Percentiles rank a stretch among this genome's conserved stretches.
Evolutionary conservation across 1,140 invertebrate genomes (phyloP).

Genomic region (Calosoma granatense): DNA sequence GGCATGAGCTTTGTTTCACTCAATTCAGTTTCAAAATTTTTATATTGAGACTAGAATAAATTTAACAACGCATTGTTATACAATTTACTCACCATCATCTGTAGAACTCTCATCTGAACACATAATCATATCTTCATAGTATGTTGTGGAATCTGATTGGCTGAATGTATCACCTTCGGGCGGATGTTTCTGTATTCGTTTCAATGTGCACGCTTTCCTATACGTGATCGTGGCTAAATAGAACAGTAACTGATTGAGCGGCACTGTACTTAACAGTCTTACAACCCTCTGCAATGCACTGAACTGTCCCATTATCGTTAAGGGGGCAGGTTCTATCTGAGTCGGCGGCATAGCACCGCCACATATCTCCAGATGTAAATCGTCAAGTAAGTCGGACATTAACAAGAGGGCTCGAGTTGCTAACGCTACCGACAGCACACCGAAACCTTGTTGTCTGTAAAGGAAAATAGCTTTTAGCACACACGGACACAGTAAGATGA

Average conservation of each 20-base stretch:
- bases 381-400: conserved; percentile 52
- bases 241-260: conserved; percentile 69
- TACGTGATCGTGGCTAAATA: conserved; percentile 81
- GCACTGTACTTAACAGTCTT: conserved; percentile 52
- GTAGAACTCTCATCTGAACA: conserved; percentile 81
- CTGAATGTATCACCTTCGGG: conserved; percentile 68
- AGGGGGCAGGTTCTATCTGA: conserved; percentile 40
- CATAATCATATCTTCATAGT: conserved; percentile 84
- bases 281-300: conserved; percentile 57
- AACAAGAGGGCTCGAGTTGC: conserved; percentile 62
- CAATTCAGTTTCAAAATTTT: too few species aligned
- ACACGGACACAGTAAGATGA: background rate
- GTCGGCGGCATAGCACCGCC: conserved; percentile 13
- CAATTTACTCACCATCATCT: conserved; percentile 56
- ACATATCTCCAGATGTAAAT: conserved; percentile 48
- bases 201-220: conserved; percentile 76
- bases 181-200: conserved; percentile 70
- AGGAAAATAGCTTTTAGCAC: conserved; percentile 6
- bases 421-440: conserved; percentile 69
- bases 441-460: conserved; percentile 63
- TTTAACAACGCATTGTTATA: conserved; percentile 1
- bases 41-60: background rate
- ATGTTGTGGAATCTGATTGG: conserved; percentile 83
- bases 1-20: too few species aligned
- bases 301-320: conserved; percentile 47